Conservation (phyloP, 2,888 invertebrate genomes). For the Leptinotarsa haldemani region DNA sequence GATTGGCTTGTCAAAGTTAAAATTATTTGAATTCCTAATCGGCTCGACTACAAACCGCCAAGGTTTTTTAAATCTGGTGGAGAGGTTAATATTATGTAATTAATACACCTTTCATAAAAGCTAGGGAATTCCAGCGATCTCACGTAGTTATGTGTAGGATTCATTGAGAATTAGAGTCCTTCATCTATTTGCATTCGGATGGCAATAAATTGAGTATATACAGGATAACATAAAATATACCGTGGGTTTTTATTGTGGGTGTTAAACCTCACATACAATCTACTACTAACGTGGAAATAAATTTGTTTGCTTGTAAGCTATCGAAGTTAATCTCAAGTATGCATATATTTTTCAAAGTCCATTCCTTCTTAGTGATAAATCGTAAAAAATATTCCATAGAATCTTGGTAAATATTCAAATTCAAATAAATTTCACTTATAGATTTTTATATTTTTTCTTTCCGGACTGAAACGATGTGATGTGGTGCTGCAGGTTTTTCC, state of each 20-base stretch:
- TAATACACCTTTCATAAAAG: constrained; percentile 11
- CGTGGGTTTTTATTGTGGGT: constrained; percentile 8
- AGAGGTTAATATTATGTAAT: constrained; percentile 9
- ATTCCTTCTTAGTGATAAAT: too few relatives aligned
- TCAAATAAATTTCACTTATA: too few relatives aligned
- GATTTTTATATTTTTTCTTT: too few relatives aligned
- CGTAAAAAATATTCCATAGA: too few relatives aligned
- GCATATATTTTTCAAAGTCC: too few relatives aligned
- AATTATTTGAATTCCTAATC: constrained; percentile 8
- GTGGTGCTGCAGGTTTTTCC: too few relatives aligned
- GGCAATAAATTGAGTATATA: background rate
- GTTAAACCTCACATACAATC: background rate
- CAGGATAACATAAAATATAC: constrained; percentile 2
- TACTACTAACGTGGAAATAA: background rate
- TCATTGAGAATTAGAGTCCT: constrained; percentile 20
- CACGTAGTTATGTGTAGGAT: constrained; percentile 20
- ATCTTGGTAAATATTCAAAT: too few relatives aligned
- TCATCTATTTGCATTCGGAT: constrained; percentile 17
- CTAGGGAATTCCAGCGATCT: background rate
- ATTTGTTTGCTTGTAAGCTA: background rate
- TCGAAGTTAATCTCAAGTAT: too few relatives aligned
- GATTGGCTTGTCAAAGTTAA: constrained; percentile 8
- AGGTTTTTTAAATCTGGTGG: constrained; percentile 10
- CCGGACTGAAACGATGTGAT: too few relatives aligned
- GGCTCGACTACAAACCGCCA: background rate